A percentile compares a stretch with the other conserved stretches of the same genome.
phyloP scores from a whole-genome alignment of 2,888 invertebrate genomes.

The Clostera curtula region DNA sequence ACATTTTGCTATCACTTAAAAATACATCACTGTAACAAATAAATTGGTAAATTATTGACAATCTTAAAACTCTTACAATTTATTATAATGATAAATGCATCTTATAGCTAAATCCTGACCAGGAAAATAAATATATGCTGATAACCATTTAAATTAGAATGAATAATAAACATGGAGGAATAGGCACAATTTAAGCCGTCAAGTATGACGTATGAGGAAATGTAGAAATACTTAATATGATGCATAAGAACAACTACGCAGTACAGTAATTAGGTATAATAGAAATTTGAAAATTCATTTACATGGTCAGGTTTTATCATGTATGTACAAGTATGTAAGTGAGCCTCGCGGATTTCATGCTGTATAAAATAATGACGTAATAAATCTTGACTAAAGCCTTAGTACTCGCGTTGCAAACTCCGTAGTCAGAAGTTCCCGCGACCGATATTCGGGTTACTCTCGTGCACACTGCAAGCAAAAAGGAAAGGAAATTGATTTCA shows the following conservation, averaged over 20 bases:
- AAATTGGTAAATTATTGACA: slow-evolving; percentile 53
- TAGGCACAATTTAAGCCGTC: no score
- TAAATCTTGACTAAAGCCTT: slow-evolving; percentile 33
- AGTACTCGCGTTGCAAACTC: slow-evolving; percentile 11
- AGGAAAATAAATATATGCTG: slow-evolving; percentile 17
- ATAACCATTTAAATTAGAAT: no score
- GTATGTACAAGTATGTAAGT: slow-evolving; percentile 20
- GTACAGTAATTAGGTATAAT: slow-evolving; percentile 3
- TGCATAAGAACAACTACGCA: slow-evolving; percentile 1
- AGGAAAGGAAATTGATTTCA: slow-evolving; percentile 6
- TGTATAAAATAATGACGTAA: slow-evolving; percentile 30
- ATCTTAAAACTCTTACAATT: slow-evolving; percentile 39
- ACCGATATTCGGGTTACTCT: slow-evolving; percentile 74
- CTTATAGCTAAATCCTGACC: slow-evolving; percentile 26
- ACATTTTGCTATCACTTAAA: slow-evolving; percentile 50
- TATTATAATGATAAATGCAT: slow-evolving; percentile 58
- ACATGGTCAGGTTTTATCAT: slow-evolving; percentile 18
- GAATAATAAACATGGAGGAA: no score
- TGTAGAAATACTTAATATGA: no score
- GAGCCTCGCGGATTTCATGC: slow-evolving; percentile 29
- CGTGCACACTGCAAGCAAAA: slow-evolving; percentile 75
- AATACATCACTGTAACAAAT: slow-evolving; percentile 65
- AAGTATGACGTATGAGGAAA: no score
- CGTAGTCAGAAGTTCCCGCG: slow-evolving; percentile 70
- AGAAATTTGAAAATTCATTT: slow-evolving; percentile 7